Conservation (phyloP, 2,797 vertebrate species). For the Platalea minor region DNA sequence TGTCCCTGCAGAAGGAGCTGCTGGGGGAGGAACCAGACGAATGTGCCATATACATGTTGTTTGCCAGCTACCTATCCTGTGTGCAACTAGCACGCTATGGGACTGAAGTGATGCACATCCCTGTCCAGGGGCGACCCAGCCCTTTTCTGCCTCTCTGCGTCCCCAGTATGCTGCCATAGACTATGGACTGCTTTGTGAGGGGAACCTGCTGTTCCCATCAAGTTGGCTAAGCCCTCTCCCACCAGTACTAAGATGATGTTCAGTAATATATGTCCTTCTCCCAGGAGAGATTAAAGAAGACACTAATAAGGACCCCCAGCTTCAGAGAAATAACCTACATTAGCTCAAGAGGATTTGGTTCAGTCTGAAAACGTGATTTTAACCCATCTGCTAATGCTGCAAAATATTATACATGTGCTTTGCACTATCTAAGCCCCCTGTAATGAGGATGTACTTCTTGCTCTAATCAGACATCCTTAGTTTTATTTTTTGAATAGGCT, state of each 20-base stretch:
- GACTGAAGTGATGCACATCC: not conserved
- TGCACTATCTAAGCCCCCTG: not conserved
- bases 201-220: not conserved
- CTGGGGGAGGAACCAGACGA: not conserved
- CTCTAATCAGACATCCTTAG: not conserved
- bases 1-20: not conserved
- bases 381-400: not conserved
- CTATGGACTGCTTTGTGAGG: not conserved
- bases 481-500: slow-evolving; percentile 5
- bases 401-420: not conserved
- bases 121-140: not conserved
- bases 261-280: not conserved
- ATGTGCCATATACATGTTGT: rapidly evolving
- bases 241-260: not conserved
- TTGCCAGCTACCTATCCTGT: not conserved
- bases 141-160: not conserved
- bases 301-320: not conserved
- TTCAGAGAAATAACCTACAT: not conserved
- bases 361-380: not conserved
- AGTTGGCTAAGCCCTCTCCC: not conserved
- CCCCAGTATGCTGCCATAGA: rapidly evolving
- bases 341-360: not conserved
- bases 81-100: not conserved
- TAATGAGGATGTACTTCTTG: not conserved
- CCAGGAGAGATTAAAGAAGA: not conserved